Evolutionary conservation across 2,888 invertebrate genomes (phyloP).

Genomic region (Phymatocera aterrima): DNA sequence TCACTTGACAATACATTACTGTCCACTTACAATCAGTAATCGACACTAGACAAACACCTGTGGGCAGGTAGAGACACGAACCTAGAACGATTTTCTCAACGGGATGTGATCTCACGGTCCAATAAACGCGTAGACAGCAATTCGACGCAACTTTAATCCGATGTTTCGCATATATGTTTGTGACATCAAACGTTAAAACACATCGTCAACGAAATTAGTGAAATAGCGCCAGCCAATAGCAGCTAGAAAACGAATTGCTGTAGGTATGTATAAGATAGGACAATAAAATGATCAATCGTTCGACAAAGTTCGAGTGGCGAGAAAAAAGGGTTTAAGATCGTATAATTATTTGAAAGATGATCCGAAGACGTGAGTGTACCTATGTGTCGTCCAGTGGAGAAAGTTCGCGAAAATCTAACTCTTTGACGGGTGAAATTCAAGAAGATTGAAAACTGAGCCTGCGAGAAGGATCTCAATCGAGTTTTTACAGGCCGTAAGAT

Average conservation of each 20-base stretch:
- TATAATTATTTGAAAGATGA: not conserved
- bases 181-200: not conserved
- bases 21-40: conserved; percentile 29
- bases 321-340: not conserved
- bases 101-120: not conserved
- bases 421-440: not conserved
- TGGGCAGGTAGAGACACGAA: not conserved
- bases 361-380: not conserved
- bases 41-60: not conserved
- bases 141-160: not conserved
- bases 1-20: conserved; percentile 32
- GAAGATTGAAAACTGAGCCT: not conserved
- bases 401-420: too few relatives aligned
- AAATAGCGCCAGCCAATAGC: not conserved
- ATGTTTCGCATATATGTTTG: not conserved
- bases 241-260: not conserved
- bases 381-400: too few relatives aligned
- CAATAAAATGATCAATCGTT: not conserved
- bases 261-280: not conserved
- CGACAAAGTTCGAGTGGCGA: not conserved
- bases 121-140: not conserved
- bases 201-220: not conserved
- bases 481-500: not conserved
- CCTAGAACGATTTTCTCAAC: not conserved
- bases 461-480: not conserved